phyloP scores from a whole-genome alignment of 92 coral and sea anemone genomes.

The Heteractis magnifica region DNA sequence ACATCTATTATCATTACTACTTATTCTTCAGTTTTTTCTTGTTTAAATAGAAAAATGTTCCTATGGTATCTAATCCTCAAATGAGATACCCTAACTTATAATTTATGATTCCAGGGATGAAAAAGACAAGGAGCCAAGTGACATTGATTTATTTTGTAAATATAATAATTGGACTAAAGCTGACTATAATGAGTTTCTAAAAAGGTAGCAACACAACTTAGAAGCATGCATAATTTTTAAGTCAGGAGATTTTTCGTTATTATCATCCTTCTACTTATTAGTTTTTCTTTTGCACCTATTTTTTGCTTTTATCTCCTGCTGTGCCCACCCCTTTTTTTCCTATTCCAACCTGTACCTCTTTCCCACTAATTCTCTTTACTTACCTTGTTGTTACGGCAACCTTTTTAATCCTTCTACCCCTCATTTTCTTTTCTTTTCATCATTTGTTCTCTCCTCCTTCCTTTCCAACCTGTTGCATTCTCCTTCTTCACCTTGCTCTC shows the following conservation, averaged over 20 bases:
- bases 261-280: too few species aligned
- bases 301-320: neutral
- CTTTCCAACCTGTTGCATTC: neutral
- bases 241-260: neutral
- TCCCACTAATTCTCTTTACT: neutral
- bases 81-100: neutral
- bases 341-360: neutral
- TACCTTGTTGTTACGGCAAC: neutral
- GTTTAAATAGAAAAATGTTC: neutral
- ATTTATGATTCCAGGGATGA: conserved; percentile 18
- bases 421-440: too few species aligned
- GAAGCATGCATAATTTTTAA: conserved; percentile 6
- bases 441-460: neutral
- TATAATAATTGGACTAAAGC: conserved; percentile 89
- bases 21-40: neutral
- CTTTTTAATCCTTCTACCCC: neutral
- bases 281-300: neutral
- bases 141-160: conserved; percentile 65
- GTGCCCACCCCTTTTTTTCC: neutral
- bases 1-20: neutral
- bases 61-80: neutral
- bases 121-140: conserved; percentile 56
- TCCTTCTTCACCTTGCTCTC: neutral
- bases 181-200: conserved; percentile 57
- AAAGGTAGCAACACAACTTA: conserved; percentile 34